phyloP scores from a whole-genome alignment of 92 coral and sea anemone genomes.

The Epizoanthus ramosus region DNA sequence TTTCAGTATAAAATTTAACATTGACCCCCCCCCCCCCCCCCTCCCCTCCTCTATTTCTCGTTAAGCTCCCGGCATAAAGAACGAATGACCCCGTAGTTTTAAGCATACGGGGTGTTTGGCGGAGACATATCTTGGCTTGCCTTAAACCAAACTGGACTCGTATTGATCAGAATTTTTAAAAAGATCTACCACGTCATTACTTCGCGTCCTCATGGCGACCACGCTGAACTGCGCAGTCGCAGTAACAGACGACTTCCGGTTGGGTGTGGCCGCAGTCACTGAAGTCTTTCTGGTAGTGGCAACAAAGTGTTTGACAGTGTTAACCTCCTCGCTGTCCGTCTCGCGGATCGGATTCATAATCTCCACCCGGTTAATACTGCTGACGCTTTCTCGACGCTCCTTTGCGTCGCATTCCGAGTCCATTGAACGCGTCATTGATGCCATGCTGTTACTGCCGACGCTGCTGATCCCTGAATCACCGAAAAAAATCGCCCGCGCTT shows the following conservation, averaged over 20 bases:
- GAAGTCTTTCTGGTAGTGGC: slow-evolving; percentile 36
- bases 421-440: slow-evolving; percentile 75
- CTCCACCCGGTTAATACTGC: slow-evolving; percentile 54
- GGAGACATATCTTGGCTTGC: no score
- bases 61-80: no score
- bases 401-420: slow-evolving; percentile 72
- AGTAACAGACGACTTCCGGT: slow-evolving; percentile 32
- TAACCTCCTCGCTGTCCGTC: slow-evolving; percentile 48
- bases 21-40: no score
- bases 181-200: slow-evolving; percentile 56
- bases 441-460: slow-evolving; percentile 70
- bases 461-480: slow-evolving; percentile 94
- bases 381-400: slow-evolving; percentile 70
- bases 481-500: slow-evolving; percentile 80
- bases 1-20: no score
- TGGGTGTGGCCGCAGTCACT: slow-evolving; percentile 14
- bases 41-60: no score
- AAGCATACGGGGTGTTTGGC: no score
- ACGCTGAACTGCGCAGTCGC: slow-evolving; percentile 31
- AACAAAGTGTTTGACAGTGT: slow-evolving; percentile 33
- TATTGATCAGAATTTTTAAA: slow-evolving; percentile 64
- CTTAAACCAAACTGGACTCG: slow-evolving; percentile 75
- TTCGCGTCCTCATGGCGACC: slow-evolving; percentile 43
- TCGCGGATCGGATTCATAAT: slow-evolving; percentile 77
- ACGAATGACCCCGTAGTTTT: no score